These are phyloP conservation scores for Malaclemys terrapin DNA, from an alignment of 2,113 vertebrate genomes.

Conservation along the genomic window DNA sequence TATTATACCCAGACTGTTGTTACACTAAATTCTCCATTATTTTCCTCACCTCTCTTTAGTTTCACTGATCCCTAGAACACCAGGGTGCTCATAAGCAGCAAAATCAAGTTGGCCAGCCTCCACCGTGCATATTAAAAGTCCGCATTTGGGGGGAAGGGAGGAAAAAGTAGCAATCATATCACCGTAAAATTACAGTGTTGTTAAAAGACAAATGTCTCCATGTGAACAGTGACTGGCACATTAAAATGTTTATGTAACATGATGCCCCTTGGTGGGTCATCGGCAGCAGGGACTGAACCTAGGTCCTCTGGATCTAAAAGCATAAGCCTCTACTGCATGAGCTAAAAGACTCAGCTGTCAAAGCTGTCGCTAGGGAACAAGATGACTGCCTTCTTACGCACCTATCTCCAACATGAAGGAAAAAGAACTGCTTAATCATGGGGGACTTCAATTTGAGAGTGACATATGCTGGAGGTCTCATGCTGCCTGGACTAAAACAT, in stretches of 20 bases:
- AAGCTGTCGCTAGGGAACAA: background rate
- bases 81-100: background rate
- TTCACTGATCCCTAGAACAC: background rate
- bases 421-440: background rate
- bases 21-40: background rate
- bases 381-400: background rate
- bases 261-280: background rate
- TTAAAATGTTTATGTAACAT: background rate
- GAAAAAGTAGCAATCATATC: background rate
- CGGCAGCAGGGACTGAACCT: background rate
- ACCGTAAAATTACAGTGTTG: background rate
- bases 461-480: background rate
- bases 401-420: background rate
- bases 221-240: rapidly evolving
- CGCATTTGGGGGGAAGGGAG: background rate
- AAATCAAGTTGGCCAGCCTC: background rate
- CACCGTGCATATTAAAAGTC: rapidly evolving
- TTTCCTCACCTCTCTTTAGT: background rate
- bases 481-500: background rate
- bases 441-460: background rate
- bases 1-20: background rate
- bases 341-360: background rate
- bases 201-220: background rate
- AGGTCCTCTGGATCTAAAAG: background rate
- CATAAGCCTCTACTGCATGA: background rate